A percentile compares a stretch with the other conserved stretches of the same genome.
Evolutionary conservation across 2,113 vertebrate species (phyloP).

Genomic region (Sapajus apella): DNA sequence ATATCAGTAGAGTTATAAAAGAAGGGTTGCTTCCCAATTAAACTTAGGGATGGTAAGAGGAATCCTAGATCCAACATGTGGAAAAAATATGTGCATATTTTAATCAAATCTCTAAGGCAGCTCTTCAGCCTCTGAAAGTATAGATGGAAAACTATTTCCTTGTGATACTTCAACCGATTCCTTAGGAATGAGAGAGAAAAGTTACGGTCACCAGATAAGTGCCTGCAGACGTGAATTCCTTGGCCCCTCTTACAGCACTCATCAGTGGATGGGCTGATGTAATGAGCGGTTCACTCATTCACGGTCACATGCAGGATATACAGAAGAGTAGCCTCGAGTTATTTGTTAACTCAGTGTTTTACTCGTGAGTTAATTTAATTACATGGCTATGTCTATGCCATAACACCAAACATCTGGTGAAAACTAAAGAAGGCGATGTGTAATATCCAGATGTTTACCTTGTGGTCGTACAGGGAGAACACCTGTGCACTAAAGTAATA

Average conservation of each 20-base stretch:
- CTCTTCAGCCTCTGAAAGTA: not conserved
- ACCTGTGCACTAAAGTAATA: constrained; percentile 48
- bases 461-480: constrained; percentile 10
- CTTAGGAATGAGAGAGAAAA: not conserved
- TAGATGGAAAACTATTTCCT: constrained; percentile 2
- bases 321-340: not conserved
- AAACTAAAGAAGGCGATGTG: constrained; percentile 33
- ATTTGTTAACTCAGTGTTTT: constrained; percentile 7
- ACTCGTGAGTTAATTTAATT: constrained; percentile 34
- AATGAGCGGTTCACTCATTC: not conserved
- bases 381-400: not conserved
- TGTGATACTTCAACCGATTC: not conserved
- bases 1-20: not conserved
- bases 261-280: not conserved
- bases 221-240: not conserved
- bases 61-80: not conserved
- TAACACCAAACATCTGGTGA: constrained; percentile 49
- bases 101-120: not conserved
- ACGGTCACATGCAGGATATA: not conserved
- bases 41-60: not conserved
- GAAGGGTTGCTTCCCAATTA: too few relatives aligned
- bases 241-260: too few relatives aligned
- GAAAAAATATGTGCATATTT: constrained; percentile 19
- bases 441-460: constrained; percentile 51
- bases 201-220: not conserved